These are phyloP conservation scores for Nannoperca obscura DNA, from an alignment of 2,797 vertebrate species.

Conservation along the genomic window DNA sequence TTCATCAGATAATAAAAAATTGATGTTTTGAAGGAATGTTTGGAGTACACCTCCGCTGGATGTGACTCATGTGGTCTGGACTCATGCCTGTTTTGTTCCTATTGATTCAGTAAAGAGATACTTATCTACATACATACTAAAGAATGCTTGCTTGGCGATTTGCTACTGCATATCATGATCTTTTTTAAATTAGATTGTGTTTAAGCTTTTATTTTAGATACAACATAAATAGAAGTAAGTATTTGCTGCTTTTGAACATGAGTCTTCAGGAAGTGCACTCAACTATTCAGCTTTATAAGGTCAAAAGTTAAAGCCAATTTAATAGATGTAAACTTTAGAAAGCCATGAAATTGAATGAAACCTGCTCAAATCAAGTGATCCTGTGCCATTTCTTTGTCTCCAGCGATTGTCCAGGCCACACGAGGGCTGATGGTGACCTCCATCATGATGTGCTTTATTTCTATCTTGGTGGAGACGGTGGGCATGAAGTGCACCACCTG, in stretches of 20 bases:
- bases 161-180: background rate
- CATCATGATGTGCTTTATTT: conserved; percentile 86
- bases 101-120: background rate
- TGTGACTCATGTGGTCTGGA: conserved; percentile 6
- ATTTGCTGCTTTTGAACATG: background rate
- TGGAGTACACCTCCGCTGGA: background rate
- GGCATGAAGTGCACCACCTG: conserved; percentile 97
- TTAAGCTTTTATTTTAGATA: conserved; percentile 3
- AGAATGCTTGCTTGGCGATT: background rate
- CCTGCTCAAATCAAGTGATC: background rate
- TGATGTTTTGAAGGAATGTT: background rate
- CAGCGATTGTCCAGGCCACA: conserved; percentile 89
- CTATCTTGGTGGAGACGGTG: conserved; percentile 83
- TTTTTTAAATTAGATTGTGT: background rate
- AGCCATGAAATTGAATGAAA: background rate
- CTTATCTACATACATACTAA: background rate
- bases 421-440: conserved; percentile 92
- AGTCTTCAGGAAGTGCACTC: too few species aligned
- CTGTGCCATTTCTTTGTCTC: conserved; percentile 16
- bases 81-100: conserved; percentile 7
- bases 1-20: background rate
- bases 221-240: background rate
- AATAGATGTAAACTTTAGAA: background rate
- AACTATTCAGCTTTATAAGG: background rate
- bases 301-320: background rate